These are phyloP conservation scores for human (Homo sapiens) DNA, from an alignment of 2,113 vertebrate genomes.

Conservation along the genomic window GRCh38 chr12:130619001-130619500, in stretches of 20 bases:
- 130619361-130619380: neutral
- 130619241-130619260: rapidly evolving
- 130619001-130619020: neutral
- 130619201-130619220: neutral
- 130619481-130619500: rapidly evolving
- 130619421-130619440: neutral
- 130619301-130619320: rapidly evolving
- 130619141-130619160: too few relatives aligned
- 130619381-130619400: rapidly evolving
- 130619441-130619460: neutral
- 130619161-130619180: rapidly evolving
- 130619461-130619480: too few relatives aligned
- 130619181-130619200: neutral
- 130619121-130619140: too few relatives aligned
- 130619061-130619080: neutral
- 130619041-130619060: neutral
- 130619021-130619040: neutral
- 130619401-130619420: rapidly evolving
- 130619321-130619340: neutral
- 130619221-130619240: neutral
- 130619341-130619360: rapidly evolving
- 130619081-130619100: too few relatives aligned
- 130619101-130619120: neutral
- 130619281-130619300: rapidly evolving
- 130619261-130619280: neutral